Evolutionary conservation across 2,113 vertebrate genomes (phyloP), one percentile per base, ranked within the genome.

Genomic region (Pseudorectes ferrugineus): DNA sequence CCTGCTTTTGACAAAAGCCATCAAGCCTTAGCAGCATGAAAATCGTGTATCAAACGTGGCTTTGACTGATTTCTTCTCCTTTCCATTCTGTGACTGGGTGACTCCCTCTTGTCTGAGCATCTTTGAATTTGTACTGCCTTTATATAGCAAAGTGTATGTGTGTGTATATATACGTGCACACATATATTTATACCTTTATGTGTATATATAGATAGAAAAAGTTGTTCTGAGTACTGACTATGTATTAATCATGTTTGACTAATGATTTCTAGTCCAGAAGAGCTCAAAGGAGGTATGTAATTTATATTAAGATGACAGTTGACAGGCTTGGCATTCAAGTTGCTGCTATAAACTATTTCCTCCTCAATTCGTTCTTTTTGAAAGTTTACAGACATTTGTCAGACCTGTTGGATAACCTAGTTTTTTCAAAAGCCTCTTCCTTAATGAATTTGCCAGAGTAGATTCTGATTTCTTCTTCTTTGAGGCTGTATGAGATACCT

Each of bases 161-260:
- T 65, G 0, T 49, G 1, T 59, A 4, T 35, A 10, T 61, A 14
- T 9, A 23, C 0, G 18, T 5, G 13, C 38, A 24, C 5, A 21
- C 9, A 6, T 26, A 6, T 42, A 38, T 65, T 40, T 88, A 45
- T 33, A 14, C 29, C 24, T 68, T 40, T 88, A 2, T 84, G 2
- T 40, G 3, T 79, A 29, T 68, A 12, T 59, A 36, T 72, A 71
- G 36, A 33, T 43, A 16, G 4, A 25, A 40, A 35, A 61, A 55
- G 14, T 76, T 49, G 9, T 40, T 82, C 58, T 49, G 46, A 66
- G 33, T 54, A 58, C 65, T 89, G 61, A 52, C 71, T 78, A 5
- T 0, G 0, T 73, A 82, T 87, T 93, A 81, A 66, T 92, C 31
- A 24, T 54, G 73, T 85, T 92, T 89, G 52, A 76, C n/a, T 87